Evolutionary conservation across 2,113 vertebrate species (phyloP), one percentile per base, ranked within the genome.

Genomic region (Diphyllodes magnificus): DNA sequence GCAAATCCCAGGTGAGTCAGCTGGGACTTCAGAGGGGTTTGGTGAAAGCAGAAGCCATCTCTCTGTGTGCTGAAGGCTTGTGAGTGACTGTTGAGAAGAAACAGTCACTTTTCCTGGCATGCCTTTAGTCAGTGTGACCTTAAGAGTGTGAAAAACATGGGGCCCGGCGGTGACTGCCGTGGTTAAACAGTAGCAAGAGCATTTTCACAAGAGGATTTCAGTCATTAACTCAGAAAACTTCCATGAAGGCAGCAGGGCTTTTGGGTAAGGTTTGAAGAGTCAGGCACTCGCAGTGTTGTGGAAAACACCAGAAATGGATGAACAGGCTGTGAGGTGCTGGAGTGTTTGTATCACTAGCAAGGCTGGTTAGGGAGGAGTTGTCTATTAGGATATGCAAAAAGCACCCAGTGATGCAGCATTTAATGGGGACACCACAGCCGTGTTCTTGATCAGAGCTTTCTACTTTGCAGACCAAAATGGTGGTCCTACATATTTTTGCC

Each of bases 31-130:
- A 77, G 84, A 69, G 31, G 49, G 59, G 15, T 50, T 42, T 84
- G 80, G 81, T 93, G 82, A 92, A 78, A 93, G 90, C 93, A 94
- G 90, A 88, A 96, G 86, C 45, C 70, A 82, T 40, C 64, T 68
- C 81, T 78, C 65, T 88, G 10, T 28, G 65, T 0, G 2, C 40
- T 11, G 44, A 92, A 82, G 37, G 44, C 53, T 47, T 33, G 49
- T 12, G 27, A 94, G 65, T 0, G 1, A 33, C 78, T 88, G 66
- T 83, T 95, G 88, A 96, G 92, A 92, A 94, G 94, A 97, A 97
- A 95, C 77, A 96, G 86, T 87, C 82, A 63, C 66, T 95, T 90
- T 97, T 97, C 94, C 96, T 97, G 94, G 94, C 91, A 97, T 94
- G 91, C 35, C 75, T 86, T 93, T 94, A 93, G 59, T 97, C 86